These are phyloP conservation scores for Ischnura elegans DNA, from an alignment of 2,888 invertebrate genomes.

Conservation along the genomic window DNA sequence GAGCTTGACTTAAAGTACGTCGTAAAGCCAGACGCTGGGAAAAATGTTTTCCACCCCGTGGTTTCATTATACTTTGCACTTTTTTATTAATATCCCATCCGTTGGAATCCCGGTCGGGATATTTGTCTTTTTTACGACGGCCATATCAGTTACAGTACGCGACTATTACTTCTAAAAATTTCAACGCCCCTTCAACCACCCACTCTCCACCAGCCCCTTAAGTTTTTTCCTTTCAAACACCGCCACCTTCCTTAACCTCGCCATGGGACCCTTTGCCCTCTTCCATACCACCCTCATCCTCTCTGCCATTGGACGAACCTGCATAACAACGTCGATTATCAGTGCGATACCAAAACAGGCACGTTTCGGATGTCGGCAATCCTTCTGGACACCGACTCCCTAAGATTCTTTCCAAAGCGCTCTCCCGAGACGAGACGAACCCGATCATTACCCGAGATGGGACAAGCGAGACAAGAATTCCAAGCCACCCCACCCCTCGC, in stretches of 20 bases:
- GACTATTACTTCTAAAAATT: conserved; percentile 62
- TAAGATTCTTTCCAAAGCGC: conserved; percentile 44
- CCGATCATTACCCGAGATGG: conserved; percentile 67
- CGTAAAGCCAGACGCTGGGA: neutral
- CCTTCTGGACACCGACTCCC: conserved; percentile 65
- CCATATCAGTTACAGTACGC: conserved; percentile 49
- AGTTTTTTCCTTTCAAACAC: neutral
- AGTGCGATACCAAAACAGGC: conserved; percentile 66
- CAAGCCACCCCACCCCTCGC: conserved; percentile 37
- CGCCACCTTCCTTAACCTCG: neutral
- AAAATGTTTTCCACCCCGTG: conserved; percentile 6
- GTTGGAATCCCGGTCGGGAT: neutral
- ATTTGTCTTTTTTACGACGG: conserved; percentile 56
- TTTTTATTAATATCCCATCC: conserved; percentile 63
- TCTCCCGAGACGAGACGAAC: conserved; percentile 47
- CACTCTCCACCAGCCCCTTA: neutral
- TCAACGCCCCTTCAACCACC: conserved; percentile 38
- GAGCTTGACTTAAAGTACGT: neutral
- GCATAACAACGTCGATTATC: conserved; percentile 57
- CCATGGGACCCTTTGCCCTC: conserved; percentile 22
- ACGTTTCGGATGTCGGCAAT: conserved; percentile 66
- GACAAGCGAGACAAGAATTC: conserved; percentile 66
- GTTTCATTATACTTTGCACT: conserved; percentile 7
- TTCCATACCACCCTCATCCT: neutral
- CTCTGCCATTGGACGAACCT: conserved; percentile 36